phyloP scores from a whole-genome alignment of 2,888 invertebrate species.

The Frankliniella intonsa region DNA sequence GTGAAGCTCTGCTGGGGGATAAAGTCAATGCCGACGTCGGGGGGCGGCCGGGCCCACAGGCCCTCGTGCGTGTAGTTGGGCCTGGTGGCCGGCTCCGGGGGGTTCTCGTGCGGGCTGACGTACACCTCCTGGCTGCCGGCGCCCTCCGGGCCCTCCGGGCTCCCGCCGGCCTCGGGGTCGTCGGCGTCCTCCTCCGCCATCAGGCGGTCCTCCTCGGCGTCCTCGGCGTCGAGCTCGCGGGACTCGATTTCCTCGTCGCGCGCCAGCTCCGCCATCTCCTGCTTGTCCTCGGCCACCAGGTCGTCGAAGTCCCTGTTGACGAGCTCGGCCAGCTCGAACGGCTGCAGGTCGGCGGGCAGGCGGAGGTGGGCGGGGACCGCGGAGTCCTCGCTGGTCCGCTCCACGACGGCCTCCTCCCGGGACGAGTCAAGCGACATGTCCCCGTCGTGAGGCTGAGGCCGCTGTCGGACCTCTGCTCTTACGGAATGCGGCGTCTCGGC shows the following conservation, averaged over 20 bases:
- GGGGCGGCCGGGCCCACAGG: conserved; percentile 43
- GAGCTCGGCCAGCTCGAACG: neutral
- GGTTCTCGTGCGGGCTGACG: conserved; percentile 44
- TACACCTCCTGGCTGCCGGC: conserved; percentile 28
- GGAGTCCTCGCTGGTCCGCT: neutral
- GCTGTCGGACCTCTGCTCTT: no score
- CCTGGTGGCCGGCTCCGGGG: conserved; percentile 43
- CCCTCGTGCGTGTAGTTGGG: conserved; percentile 45
- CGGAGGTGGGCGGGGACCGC: neutral
- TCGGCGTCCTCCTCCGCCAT: conserved; percentile 18
- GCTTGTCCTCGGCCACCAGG: conserved; percentile 4
- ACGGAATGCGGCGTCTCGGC: no score
- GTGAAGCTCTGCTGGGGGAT: conserved; percentile 42
- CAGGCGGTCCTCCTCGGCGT: conserved; percentile 10
- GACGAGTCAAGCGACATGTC: no score
- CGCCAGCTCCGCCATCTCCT: neutral
- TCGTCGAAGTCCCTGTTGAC: conserved; percentile 9
- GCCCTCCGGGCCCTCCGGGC: neutral
- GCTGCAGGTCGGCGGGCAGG: conserved; percentile 14
- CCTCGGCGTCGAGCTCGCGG: conserved; percentile 23
- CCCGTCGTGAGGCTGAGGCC: no score
- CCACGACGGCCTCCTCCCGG: neutral
- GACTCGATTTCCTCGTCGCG: neutral
- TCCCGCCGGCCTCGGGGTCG: neutral
- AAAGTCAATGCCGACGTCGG: conserved; percentile 40